Percentiles rank a stretch among this genome's conserved stretches.
Evolutionary conservation across 1,140 invertebrate genomes (phyloP).

Genomic region (Magallana gigas): DNA sequence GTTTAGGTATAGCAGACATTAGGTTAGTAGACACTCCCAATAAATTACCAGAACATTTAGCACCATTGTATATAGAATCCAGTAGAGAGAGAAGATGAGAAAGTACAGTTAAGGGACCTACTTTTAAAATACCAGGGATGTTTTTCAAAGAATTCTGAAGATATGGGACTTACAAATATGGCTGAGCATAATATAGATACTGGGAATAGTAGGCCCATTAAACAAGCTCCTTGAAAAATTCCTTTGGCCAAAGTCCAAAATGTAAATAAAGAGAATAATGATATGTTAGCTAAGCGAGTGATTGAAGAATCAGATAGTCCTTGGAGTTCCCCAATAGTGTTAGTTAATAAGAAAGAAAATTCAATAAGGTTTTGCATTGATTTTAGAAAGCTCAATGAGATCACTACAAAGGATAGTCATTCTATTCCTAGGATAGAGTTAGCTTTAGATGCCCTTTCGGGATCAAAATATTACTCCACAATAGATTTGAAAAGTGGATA

Average conservation of each 20-base stretch:
- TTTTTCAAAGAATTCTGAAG: constrained; percentile 31
- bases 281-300: constrained; percentile 65
- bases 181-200: constrained; percentile 46
- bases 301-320: constrained; percentile 64
- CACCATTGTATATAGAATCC: background rate
- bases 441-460: constrained; percentile 71
- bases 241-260: constrained; percentile 41
- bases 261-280: constrained; percentile 58
- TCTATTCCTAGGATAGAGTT: constrained; percentile 81
- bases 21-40: constrained; percentile 30
- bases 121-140: constrained; percentile 33
- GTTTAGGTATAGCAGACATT: constrained; percentile 17
- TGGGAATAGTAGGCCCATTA: constrained; percentile 46
- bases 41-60: constrained; percentile 26
- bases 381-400: constrained; percentile 79
- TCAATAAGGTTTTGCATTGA: constrained; percentile 79
- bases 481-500: constrained; percentile 54
- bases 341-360: constrained; percentile 79
- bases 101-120: constrained; percentile 22
- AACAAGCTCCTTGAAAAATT: constrained; percentile 39
- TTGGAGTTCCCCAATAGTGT: constrained; percentile 81
- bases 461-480: constrained; percentile 27
- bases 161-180: constrained; percentile 47
- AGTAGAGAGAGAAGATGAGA: background rate
- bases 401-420: constrained; percentile 79